phyloP scores from a whole-genome alignment of 1,140 invertebrate species.

The Copidosoma floridanum region DNA sequence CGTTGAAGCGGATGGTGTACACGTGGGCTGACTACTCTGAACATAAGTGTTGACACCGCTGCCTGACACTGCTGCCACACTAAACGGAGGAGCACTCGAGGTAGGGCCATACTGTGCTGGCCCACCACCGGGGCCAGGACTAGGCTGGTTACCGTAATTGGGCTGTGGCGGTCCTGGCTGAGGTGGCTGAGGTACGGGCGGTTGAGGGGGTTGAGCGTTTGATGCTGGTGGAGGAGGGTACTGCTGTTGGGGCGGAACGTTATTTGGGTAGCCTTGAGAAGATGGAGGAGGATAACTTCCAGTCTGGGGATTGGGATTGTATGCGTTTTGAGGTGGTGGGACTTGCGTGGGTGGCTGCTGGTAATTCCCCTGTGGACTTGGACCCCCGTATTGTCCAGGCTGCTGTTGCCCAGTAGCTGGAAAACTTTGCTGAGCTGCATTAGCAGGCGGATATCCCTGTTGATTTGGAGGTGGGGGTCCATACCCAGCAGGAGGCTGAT shows the following conservation, averaged over 20 bases:
- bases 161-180: conserved; percentile 45
- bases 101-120: conserved; percentile 46
- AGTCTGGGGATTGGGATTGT: conserved; percentile 43
- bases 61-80: conserved; percentile 40
- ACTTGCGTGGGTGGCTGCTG: conserved; percentile 48
- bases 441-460: conserved; percentile 50
- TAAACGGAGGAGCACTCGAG: conserved; percentile 51
- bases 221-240: conserved; percentile 49
- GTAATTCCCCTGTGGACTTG: conserved; percentile 52
- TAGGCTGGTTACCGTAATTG: conserved; percentile 50
- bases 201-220: conserved; percentile 41
- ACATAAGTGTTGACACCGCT: conserved; percentile 50
- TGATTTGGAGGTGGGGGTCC: conserved; percentile 53
- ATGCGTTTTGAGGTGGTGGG: conserved; percentile 50
- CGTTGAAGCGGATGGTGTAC: conserved; percentile 53
- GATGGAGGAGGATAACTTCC: conserved; percentile 52
- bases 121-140: conserved; percentile 51
- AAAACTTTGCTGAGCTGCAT: conserved; percentile 49
- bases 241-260: conserved; percentile 49
- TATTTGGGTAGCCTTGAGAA: conserved; percentile 51
- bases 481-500: conserved; percentile 49
- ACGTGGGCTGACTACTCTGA: conserved; percentile 49
- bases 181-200: conserved; percentile 46
- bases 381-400: conserved; percentile 50
- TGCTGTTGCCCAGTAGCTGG: conserved; percentile 41